Percentiles rank a stretch among this genome's conserved stretches.
phyloP scores from a whole-genome alignment of 2,888 invertebrate species.

The Oscheius sp. region DNA sequence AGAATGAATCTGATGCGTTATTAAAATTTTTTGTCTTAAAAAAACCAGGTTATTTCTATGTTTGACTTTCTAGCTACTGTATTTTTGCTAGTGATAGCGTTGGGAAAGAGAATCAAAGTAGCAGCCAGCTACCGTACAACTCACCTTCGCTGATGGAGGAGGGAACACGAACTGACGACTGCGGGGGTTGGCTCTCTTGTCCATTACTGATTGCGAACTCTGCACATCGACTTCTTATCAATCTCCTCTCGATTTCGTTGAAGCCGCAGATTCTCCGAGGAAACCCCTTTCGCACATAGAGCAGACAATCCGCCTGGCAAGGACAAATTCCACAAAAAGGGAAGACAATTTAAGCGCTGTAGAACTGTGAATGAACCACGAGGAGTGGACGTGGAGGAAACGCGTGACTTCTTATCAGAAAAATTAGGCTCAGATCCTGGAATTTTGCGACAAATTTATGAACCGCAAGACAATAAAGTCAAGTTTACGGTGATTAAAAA shows the following conservation, averaged over 20 bases:
- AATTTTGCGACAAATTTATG: too few relatives aligned
- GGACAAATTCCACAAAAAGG: neutral
- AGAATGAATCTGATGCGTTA: too few relatives aligned
- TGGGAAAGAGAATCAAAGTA: too few relatives aligned
- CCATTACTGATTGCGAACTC: constrained; percentile 28
- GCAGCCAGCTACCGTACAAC: too few relatives aligned
- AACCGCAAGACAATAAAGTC: too few relatives aligned
- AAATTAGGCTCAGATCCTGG: neutral
- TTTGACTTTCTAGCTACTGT: too few relatives aligned
- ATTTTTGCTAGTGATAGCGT: too few relatives aligned
- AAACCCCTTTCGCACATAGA: constrained; percentile 18
- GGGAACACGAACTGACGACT: constrained; percentile 20
- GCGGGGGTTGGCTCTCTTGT: constrained; percentile 23
- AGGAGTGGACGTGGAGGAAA: constrained; percentile 5
- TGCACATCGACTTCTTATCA: constrained; percentile 14
- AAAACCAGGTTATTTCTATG: too few relatives aligned
- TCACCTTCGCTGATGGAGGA: constrained; percentile 26
- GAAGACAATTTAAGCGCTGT: neutral
- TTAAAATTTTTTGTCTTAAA: too few relatives aligned
- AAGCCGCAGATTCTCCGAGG: constrained; percentile 21
- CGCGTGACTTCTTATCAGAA: constrained; percentile 13
- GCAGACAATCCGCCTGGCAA: constrained; percentile 15
- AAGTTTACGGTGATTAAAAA: too few relatives aligned
- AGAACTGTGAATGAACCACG: neutral
- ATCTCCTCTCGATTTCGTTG: constrained; percentile 30